Conservation (phyloP, 2,797 vertebrate species). For the Paramormyrops hopkinsi region DNA sequence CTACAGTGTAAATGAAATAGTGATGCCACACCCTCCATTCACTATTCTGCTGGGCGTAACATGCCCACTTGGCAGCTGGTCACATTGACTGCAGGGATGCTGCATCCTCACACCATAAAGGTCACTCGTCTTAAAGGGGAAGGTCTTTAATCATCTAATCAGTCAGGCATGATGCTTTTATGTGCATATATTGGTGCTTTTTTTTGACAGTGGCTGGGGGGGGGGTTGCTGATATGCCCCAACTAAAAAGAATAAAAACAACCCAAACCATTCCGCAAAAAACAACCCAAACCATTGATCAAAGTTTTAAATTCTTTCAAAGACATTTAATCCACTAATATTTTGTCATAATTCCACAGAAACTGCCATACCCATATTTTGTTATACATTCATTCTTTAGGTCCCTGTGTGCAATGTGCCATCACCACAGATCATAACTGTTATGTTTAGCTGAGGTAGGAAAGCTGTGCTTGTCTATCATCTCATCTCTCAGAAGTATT, state of each 20-base stretch:
- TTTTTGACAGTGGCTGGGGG: not conserved
- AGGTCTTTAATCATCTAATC: not conserved
- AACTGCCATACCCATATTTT: not conserved
- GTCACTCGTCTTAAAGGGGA: not conserved
- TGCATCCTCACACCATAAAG: not conserved
- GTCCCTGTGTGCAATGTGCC: not conserved
- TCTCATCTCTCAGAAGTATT: not conserved
- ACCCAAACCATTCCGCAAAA: not conserved
- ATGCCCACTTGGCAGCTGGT: not conserved
- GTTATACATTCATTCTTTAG: not conserved
- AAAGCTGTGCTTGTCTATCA: not conserved
- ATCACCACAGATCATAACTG: not conserved
- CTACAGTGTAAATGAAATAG: not conserved
- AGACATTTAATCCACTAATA: not conserved
- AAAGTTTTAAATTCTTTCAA: not conserved
- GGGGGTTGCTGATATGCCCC: not conserved
- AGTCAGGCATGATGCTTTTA: not conserved
- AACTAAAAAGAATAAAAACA: not conserved
- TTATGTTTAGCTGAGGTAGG: not conserved
- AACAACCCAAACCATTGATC: not conserved
- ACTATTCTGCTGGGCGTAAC: not conserved
- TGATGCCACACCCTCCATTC: not conserved
- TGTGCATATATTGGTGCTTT: not conserved
- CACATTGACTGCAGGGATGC: not conserved
- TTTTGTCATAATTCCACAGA: not conserved